phyloP scores from a whole-genome alignment of 2,113 vertebrate genomes.

The Rallus limicola region DNA sequence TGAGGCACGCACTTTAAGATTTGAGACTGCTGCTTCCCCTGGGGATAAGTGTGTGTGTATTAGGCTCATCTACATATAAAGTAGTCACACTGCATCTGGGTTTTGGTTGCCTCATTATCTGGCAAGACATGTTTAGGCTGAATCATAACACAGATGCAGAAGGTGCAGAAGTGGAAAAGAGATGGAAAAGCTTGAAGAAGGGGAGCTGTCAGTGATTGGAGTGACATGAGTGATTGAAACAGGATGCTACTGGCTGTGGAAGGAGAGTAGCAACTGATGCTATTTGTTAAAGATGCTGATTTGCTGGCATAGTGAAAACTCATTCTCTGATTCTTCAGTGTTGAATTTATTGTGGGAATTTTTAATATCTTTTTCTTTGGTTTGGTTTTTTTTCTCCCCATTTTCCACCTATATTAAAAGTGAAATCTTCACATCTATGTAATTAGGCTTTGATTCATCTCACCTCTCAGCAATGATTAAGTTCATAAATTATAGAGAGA shows the following conservation, averaged over 20 bases:
- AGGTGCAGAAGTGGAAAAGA: not conserved
- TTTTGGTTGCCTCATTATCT: not conserved
- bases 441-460: conserved; percentile 49
- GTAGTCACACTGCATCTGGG: not conserved
- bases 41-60: rapidly evolving
- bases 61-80: not conserved
- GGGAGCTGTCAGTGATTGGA: not conserved
- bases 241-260: not conserved
- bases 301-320: not conserved
- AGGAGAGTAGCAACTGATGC: not conserved
- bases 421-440: not conserved
- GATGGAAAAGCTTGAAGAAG: not conserved
- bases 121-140: not conserved
- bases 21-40: not conserved
- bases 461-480: conserved; percentile 32
- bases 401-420: not conserved
- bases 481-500: conserved; percentile 49
- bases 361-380: not conserved
- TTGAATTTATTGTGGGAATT: not conserved
- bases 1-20: not conserved
- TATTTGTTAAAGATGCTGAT: not conserved
- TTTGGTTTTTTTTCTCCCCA: not conserved
- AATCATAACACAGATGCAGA: not conserved
- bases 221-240: not conserved
- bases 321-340: not conserved